phyloP scores from a whole-genome alignment of 2,797 vertebrate species.

The Alcedo atthis region DNA sequence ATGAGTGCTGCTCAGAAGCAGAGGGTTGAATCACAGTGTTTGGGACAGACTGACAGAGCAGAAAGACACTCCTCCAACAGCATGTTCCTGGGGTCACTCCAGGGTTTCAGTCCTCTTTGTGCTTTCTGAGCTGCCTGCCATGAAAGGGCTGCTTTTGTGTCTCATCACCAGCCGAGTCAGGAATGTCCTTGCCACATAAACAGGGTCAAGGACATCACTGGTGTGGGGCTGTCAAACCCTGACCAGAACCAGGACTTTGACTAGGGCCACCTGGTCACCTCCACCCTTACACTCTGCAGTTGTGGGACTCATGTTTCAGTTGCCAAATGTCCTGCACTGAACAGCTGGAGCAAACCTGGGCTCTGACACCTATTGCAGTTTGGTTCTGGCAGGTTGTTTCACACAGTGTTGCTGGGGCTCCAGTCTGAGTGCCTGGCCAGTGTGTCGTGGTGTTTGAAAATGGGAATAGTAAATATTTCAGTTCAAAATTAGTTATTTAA shows the following conservation, averaged over 20 bases:
- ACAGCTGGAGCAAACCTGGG: not conserved
- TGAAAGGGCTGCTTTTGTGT: not conserved
- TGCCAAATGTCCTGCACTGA: not conserved
- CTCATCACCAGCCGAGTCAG: not conserved
- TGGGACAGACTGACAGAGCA: rapidly evolving
- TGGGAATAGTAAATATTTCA: constrained; percentile 54
- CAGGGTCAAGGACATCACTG: not conserved
- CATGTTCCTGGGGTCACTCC: not conserved
- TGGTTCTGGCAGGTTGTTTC: not conserved
- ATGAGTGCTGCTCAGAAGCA: not conserved
- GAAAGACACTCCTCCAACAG: not conserved
- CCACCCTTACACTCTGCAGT: not conserved
- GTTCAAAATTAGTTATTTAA: constrained; percentile 38
- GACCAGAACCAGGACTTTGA: not conserved
- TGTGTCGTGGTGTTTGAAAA: not conserved
- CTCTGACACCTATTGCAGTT: not conserved
- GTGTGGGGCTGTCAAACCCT: not conserved
- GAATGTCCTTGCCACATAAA: not conserved
- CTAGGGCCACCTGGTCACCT: not conserved
- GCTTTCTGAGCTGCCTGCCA: not conserved
- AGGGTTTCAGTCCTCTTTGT: not conserved
- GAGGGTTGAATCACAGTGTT: rapidly evolving
- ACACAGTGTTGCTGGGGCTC: not conserved
- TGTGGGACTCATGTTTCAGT: not conserved
- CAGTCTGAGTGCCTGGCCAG: not conserved